phyloP scores from a whole-genome alignment of 2,113 vertebrate species.

The Apeltes quadracus region DNA sequence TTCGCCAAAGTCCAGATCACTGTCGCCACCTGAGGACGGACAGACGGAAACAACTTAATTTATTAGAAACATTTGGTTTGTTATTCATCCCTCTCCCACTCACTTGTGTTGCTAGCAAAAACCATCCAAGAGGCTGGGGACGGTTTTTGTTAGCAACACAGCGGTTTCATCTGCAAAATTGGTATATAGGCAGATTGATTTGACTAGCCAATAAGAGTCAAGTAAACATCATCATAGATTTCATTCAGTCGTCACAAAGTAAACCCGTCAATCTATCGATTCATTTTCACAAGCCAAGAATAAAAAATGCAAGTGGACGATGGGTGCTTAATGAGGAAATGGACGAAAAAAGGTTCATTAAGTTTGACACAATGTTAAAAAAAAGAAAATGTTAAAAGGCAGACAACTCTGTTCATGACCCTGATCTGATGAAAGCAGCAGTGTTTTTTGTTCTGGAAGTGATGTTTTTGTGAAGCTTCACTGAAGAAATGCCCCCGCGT shows the following conservation, averaged over 20 bases:
- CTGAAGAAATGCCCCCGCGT: conserved; percentile 22
- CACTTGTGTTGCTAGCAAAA: too few relatives aligned
- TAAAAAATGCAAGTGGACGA: conserved; percentile 8
- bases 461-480: too few relatives aligned
- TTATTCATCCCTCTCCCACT: not conserved
- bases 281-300: not conserved
- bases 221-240: too few relatives aligned
- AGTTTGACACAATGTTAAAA: conserved; percentile 50
- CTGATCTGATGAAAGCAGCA: conserved; percentile 59
- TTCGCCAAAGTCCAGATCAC: conserved; percentile 44
- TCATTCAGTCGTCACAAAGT: too few relatives aligned
- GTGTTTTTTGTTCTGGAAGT: conserved; percentile 51
- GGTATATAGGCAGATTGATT: not conserved
- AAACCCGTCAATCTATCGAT: too few relatives aligned
- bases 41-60: not conserved
- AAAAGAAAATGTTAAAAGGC: conserved; percentile 41
- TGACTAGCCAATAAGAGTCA: not conserved
- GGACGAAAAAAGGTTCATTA: conserved; percentile 13
- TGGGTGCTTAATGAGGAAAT: conserved; percentile 6
- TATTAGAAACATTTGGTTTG: not conserved
- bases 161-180: not conserved
- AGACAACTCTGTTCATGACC: conserved; percentile 31
- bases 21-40: conserved; percentile 42
- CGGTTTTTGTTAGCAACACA: not conserved
- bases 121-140: too few relatives aligned